A percentile compares a stretch with the other conserved stretches of the same genome.
phyloP scores from a whole-genome alignment of 2,113 vertebrate genomes.

The Malurus cyaneus region DNA sequence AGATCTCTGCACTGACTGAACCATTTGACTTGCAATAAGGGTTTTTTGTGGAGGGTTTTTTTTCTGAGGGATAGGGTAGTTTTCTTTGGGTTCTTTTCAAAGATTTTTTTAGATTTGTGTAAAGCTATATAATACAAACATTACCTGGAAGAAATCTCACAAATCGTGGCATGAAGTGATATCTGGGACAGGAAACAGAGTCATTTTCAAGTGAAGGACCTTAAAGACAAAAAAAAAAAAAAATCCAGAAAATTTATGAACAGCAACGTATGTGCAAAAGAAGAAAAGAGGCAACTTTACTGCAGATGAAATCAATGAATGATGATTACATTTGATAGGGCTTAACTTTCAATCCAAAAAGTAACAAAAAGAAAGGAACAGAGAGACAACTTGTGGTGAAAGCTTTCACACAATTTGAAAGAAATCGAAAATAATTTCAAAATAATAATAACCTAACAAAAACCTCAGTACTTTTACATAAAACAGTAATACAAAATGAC shows the following conservation, averaged over 20 bases:
- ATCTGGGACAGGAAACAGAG: slow-evolving; percentile 82
- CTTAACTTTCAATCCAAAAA: neutral
- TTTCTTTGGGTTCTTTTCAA: neutral
- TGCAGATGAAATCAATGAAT: neutral
- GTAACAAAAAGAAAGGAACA: neutral
- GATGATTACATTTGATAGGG: neutral
- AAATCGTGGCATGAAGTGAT: slow-evolving; percentile 98
- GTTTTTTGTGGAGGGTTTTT: rapidly evolving
- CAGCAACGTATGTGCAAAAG: neutral
- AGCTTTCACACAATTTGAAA: neutral
- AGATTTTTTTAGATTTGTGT: neutral
- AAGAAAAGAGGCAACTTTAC: neutral
- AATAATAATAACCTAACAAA: neutral
- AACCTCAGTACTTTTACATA: neutral
- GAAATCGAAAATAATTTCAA: neutral
- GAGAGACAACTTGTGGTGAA: neutral
- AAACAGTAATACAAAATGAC: neutral
- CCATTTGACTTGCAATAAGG: neutral
- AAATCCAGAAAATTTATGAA: neutral
- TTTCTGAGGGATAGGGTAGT: rapidly evolving
- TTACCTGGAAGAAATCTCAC: slow-evolving; percentile 95
- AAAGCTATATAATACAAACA: slow-evolving; percentile 12
- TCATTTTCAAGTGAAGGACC: slow-evolving; percentile 83
- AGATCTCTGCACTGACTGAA: neutral
- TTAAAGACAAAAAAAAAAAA: slow-evolving; percentile 45